Percentiles rank a stretch among this genome's conserved stretches.
Conservation (phyloP, 2,113 vertebrate species). For the Python bivittatus region DNA sequence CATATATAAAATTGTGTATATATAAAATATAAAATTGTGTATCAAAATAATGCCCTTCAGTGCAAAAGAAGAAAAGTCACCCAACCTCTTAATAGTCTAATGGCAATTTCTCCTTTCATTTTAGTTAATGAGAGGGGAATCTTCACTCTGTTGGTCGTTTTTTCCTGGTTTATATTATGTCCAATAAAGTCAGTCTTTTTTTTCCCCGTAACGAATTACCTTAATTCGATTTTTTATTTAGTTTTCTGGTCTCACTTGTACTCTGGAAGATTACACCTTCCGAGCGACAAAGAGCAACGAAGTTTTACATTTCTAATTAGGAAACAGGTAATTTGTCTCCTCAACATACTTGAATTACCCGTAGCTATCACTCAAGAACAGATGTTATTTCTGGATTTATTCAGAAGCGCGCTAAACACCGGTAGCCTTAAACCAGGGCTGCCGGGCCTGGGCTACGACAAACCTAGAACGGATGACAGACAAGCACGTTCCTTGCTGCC, state of each 20-base stretch:
- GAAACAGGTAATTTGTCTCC: not conserved
- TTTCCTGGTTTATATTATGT: not conserved
- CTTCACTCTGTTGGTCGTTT: too few species aligned
- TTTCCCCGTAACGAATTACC: not conserved
- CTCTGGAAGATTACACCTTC: not conserved
- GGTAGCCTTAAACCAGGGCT: not conserved
- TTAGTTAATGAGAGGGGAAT: not conserved
- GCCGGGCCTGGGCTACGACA: not conserved
- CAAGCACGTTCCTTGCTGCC: too few species aligned
- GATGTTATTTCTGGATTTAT: not conserved
- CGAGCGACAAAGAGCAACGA: not conserved
- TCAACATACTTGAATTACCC: not conserved
- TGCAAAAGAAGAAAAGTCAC: not conserved
- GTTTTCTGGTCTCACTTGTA: not conserved
- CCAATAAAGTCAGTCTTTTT: not conserved
- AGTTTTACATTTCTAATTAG: not conserved
- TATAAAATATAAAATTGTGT: too few species aligned
- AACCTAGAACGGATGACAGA: not conserved
- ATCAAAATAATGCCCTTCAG: too few species aligned
- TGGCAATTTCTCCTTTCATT: not conserved
- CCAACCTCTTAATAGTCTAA: not conserved
- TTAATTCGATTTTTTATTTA: not conserved
- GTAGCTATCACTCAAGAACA: not conserved
- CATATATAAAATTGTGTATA: too few species aligned
- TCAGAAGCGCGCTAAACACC: not conserved